These are phyloP conservation scores for Mus spretus DNA, from an alignment of 2,797 vertebrate species.

Conservation along the genomic window DNA sequence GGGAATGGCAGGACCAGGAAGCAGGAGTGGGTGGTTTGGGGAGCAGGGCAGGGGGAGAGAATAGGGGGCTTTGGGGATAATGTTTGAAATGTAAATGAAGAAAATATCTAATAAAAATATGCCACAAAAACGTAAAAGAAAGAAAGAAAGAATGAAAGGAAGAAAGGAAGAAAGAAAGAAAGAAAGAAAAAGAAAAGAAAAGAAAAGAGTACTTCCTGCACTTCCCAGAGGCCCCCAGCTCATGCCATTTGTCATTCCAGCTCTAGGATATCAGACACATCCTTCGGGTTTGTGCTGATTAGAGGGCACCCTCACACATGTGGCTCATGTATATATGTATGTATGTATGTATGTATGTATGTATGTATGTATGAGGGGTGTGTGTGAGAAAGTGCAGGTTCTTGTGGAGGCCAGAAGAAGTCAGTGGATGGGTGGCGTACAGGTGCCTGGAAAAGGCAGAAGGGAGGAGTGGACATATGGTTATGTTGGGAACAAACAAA, in stretches of 20 bases:
- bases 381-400: not conserved
- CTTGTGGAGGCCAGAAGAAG: not conserved
- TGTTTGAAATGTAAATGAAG: no score
- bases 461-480: not conserved
- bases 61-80: no score
- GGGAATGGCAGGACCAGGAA: no score
- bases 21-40: no score
- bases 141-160: no score
- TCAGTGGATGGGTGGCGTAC: not conserved
- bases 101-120: no score
- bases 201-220: no score
- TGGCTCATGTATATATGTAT: not conserved
- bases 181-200: no score
- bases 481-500: not conserved
- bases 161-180: not conserved
- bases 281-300: not conserved
- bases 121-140: no score
- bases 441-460: not conserved
- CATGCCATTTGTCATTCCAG: not conserved
- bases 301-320: not conserved
- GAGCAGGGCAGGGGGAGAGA: no score
- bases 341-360: no score
- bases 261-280: not conserved
- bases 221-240: not conserved
- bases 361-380: no score